Conservation (phyloP, 1,140 invertebrate genomes). For the Ganaspis sp. region DNA sequence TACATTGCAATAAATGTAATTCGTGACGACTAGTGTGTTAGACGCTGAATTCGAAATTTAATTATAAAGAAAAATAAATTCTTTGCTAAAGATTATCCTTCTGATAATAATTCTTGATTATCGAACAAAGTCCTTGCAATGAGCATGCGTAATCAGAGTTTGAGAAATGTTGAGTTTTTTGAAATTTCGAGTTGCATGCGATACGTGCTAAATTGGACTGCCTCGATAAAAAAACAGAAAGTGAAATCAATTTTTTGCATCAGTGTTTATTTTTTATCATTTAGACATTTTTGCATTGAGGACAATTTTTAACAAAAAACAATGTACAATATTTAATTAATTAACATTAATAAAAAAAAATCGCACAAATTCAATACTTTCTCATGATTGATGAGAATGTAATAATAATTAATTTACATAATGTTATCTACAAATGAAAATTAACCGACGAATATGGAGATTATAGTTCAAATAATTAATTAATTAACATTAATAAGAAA, state of each 20-base stretch:
- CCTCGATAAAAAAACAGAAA: background rate
- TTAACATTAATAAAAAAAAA: too few species aligned
- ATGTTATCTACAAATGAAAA: too few species aligned
- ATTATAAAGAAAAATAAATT: slow-evolving; percentile 55
- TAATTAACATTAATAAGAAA: too few species aligned
- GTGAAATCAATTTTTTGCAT: background rate
- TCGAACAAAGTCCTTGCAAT: slow-evolving; percentile 58
- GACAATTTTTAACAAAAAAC: too few species aligned
- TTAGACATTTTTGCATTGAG: too few species aligned
- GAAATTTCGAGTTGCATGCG: slow-evolving; percentile 13
- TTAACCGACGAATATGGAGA: too few species aligned
- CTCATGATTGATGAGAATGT: too few species aligned
- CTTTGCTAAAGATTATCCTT: slow-evolving; percentile 57
- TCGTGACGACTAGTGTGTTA: slow-evolving; percentile 50
- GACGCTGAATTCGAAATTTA: slow-evolving; percentile 43
- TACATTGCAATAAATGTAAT: slow-evolving; percentile 46
- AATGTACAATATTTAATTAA: too few species aligned
- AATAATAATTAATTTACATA: too few species aligned
- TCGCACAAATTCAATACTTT: too few species aligned
- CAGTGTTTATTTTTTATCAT: background rate
- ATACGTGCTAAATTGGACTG: background rate
- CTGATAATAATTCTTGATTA: slow-evolving; percentile 49
- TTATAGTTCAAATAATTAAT: too few species aligned
- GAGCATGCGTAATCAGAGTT: slow-evolving; percentile 70
- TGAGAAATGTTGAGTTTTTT: slow-evolving; percentile 41